phyloP scores from a whole-genome alignment of 2,113 vertebrate genomes.

The Ailuropoda melanoleuca region DNA sequence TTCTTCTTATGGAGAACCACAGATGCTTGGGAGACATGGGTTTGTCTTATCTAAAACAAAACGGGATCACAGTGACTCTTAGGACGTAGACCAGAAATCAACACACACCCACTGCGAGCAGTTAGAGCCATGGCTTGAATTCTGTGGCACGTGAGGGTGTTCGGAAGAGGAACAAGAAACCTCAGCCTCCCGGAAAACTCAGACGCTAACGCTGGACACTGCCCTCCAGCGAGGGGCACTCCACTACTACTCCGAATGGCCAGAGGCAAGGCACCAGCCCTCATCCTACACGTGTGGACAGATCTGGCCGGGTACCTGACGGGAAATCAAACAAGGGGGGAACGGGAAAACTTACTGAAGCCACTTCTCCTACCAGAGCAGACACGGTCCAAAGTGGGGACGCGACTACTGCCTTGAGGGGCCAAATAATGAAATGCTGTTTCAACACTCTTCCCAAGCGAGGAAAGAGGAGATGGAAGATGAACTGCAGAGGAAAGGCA shows the following conservation, averaged over 20 bases:
- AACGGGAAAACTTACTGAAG: slow-evolving; percentile 44
- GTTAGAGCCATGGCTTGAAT: not conserved
- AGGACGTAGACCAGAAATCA: not conserved
- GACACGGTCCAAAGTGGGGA: not conserved
- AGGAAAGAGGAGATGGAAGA: not conserved
- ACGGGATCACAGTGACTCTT: not conserved
- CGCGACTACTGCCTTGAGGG: not conserved
- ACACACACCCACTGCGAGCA: not conserved
- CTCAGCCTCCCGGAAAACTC: not conserved
- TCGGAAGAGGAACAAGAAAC: not conserved
- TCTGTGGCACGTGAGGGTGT: not conserved
- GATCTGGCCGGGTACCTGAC: not conserved
- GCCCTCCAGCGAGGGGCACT: not conserved
- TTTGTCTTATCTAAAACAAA: not conserved
- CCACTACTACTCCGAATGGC: not conserved
- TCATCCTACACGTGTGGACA: not conserved
- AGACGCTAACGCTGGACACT: not conserved
- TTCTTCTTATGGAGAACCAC: not conserved
- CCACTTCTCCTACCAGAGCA: slow-evolving; percentile 9
- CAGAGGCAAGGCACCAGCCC: not conserved
- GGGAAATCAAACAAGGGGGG: not conserved
- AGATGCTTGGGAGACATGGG: not conserved
- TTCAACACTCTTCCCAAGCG: not conserved
- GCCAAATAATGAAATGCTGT: not conserved
- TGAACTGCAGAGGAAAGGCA: not conserved